Percentiles rank a stretch among this genome's conserved stretches.
Conservation (phyloP, 2,888 invertebrate genomes). For the Andrena praecox region DNA sequence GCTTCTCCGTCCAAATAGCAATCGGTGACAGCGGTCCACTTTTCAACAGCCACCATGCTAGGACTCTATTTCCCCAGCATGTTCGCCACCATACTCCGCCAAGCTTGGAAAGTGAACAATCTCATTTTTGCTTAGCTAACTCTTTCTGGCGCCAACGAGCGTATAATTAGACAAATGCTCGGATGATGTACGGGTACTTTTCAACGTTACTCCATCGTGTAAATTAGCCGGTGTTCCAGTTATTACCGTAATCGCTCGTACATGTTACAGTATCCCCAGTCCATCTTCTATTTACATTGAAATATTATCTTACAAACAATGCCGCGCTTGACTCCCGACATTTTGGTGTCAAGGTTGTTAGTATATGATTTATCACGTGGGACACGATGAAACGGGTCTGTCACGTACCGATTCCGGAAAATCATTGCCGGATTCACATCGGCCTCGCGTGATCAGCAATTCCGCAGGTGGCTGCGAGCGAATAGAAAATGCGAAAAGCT, state of each 20-base stretch:
- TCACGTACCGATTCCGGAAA: neutral
- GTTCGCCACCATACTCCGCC: too few relatives aligned
- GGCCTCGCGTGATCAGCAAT: constrained; percentile 19
- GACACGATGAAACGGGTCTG: neutral
- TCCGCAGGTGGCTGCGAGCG: constrained; percentile 31
- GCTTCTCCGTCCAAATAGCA: neutral
- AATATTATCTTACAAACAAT: neutral
- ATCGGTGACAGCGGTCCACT: neutral
- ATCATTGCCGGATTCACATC: constrained; percentile 9
- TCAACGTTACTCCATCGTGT: constrained; percentile 38
- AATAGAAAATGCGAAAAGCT: constrained; percentile 63
- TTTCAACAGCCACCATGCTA: too few relatives aligned
- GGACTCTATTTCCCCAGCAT: too few relatives aligned
- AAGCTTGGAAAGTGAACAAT: constrained; percentile 25
- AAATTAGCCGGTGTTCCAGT: constrained; percentile 42
- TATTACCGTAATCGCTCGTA: constrained; percentile 12
- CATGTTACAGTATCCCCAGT: neutral
- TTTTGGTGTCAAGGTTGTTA: neutral
- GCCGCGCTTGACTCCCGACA: neutral
- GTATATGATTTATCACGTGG: neutral
- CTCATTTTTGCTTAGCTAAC: constrained; percentile 23
- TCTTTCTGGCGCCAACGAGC: constrained; percentile 45
- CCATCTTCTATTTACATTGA: neutral
- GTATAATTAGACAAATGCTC: constrained; percentile 62
- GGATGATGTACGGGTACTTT: constrained; percentile 25